Conservation (phyloP, 2,113 vertebrate species). For the Melanostigma gelatinosum region DNA sequence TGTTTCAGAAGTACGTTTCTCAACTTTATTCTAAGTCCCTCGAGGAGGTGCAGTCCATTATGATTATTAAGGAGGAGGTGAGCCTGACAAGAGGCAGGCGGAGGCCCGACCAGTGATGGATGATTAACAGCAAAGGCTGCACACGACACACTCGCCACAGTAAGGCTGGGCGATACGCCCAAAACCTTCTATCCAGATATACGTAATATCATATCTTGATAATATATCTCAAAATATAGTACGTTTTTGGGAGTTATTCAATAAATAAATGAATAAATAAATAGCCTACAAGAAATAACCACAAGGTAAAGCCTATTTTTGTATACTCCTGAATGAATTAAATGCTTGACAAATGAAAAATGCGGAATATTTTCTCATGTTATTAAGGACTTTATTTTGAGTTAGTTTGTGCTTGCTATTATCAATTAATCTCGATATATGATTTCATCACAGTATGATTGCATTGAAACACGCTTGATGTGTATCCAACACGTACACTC, state of each 20-base stretch:
- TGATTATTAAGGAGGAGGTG: not conserved
- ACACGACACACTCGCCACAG: not conserved
- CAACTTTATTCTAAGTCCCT: not conserved
- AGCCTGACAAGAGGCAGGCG: slow-evolving; percentile 1
- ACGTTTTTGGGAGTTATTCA: not conserved
- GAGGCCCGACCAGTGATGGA: slow-evolving; percentile 4
- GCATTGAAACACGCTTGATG: not conserved
- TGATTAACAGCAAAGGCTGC: not conserved
- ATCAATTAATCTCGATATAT: no score
- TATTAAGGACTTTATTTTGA: not conserved
- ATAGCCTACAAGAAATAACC: not conserved
- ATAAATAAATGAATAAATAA: not conserved
- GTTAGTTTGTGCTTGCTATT: no score
- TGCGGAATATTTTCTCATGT: not conserved
- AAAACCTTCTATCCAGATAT: no score
- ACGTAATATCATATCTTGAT: no score
- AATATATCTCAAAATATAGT: not conserved
- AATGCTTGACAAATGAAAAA: not conserved
- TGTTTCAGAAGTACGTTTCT: slow-evolving; percentile 12
- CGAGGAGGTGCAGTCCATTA: not conserved
- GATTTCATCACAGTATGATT: no score
- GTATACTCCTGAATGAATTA: not conserved
- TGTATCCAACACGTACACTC: not conserved
- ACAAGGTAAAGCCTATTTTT: not conserved
- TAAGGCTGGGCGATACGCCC: no score